Evolutionary conservation across 2,888 invertebrate genomes (phyloP), one percentile per base, ranked within the genome.

Genomic region (Falcaria lacertinaria): DNA sequence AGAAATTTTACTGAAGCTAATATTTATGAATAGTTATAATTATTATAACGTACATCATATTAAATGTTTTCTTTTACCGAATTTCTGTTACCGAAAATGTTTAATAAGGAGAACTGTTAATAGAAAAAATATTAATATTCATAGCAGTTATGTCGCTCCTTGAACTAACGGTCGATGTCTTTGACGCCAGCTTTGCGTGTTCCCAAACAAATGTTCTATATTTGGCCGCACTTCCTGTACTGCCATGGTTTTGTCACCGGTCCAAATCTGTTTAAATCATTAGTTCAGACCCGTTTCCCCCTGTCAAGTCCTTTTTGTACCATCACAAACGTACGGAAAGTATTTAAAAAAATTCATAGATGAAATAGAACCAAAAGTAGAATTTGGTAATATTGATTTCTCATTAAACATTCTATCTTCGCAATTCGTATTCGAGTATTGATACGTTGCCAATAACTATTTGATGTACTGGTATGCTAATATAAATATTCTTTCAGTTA

Each of bases 171-270:
- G 40, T 38, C 43, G 32, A 36, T 22, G 32, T 35, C 33, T 8
- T 28, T 33, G 35, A 43, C 44, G 43, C 42, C 40, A 39, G 42
- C 36, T 42, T 48, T 42, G 45, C 42, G 43, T 47, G 34, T 44
- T 43, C 52, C 44, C 51, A 58, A 60, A 60, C 64, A 62, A 60
- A 57, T 46, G 45, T 43, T 45, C 52, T 66, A 66, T 65, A 57
- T 72, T 68, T 74, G 73, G 55, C 44, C 44, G 39, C 34, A 57
- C 71, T 80, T 82, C 82, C 82, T 79, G 80, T 64, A 50, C 54
- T 57, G 53, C 47, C 45, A 48, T 39, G 51, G 57, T 56, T 61
- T 65, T 69, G 70, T 74, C 69, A 65, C 60, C 54, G 59, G 57
- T 68, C 61, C 70, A 66, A 69, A 68, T 64, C 62, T 57, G 61